phyloP scores from a whole-genome alignment of 1,140 invertebrate species.

The Ips nitidus region DNA sequence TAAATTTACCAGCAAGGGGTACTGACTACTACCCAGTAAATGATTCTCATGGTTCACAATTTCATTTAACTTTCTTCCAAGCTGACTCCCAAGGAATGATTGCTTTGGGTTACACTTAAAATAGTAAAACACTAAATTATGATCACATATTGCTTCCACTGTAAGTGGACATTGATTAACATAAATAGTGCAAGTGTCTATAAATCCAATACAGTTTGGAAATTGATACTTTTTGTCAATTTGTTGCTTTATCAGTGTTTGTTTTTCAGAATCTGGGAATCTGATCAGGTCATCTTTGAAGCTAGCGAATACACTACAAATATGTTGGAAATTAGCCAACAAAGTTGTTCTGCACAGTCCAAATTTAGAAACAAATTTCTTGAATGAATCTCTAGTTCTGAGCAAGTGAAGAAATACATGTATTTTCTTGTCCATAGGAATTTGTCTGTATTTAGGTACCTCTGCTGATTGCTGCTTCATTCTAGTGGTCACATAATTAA shows the following conservation, averaged over 20 bases:
- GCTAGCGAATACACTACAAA: neutral
- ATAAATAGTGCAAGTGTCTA: neutral
- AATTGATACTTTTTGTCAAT: neutral
- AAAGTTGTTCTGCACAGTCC: neutral
- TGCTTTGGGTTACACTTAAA: no score
- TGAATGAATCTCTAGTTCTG: neutral
- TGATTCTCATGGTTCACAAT: neutral
- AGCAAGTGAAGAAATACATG: neutral
- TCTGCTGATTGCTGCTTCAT: neutral
- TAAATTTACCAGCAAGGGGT: neutral
- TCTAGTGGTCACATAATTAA: neutral
- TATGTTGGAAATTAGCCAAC: neutral
- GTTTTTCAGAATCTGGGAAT: neutral
- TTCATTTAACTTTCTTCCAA: no score
- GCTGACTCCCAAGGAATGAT: no score
- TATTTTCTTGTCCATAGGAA: neutral
- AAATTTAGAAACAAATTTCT: neutral
- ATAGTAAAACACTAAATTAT: neutral
- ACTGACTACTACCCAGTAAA: neutral
- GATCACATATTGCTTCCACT: neutral
- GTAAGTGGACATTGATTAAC: neutral
- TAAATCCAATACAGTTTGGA: slow-evolving; percentile 1
- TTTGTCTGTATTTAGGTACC: neutral
- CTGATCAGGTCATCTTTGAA: neutral
- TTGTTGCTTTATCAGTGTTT: neutral